These are phyloP conservation scores for Diadema setosum DNA, from an alignment of 35 echinoderm and acorn worm genomes.

Conservation along the genomic window DNA sequence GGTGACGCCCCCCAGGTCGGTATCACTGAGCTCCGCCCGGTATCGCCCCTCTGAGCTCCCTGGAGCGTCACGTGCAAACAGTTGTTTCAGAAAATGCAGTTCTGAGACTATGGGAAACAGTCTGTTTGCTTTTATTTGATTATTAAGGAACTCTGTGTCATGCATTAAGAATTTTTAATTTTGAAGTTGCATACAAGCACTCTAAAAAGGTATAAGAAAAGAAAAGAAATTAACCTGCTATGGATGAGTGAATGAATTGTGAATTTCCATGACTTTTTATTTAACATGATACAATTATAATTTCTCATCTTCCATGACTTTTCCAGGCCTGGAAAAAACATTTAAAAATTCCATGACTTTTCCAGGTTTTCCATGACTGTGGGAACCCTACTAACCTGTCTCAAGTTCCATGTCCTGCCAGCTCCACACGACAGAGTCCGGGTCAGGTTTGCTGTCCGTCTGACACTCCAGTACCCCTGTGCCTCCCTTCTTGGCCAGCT, in stretches of 20 bases:
- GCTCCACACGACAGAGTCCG: conserved; percentile 50
- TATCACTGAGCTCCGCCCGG: conserved; percentile 15
- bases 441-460: conserved; percentile 74
- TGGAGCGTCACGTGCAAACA: no score
- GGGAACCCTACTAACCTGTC: conserved; percentile 63
- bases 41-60: conserved; percentile 55
- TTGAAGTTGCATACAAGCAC: neutral
- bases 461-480: conserved; percentile 44
- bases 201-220: neutral
- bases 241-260: neutral
- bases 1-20: conserved; percentile 14
- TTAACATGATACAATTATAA: no score
- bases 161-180: no score
- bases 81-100: no score
- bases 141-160: no score
- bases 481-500: conserved; percentile 9
- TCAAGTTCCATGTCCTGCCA: conserved; percentile 55
- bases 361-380: no score
- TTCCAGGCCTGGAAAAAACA: no score
- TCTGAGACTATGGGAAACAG: no score
- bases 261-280: neutral
- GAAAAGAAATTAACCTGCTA: neutral
- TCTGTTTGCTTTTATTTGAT: no score
- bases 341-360: no score
- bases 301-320: no score